phyloP scores from a whole-genome alignment of 2,888 invertebrate species.

The Calameuta idolon region DNA sequence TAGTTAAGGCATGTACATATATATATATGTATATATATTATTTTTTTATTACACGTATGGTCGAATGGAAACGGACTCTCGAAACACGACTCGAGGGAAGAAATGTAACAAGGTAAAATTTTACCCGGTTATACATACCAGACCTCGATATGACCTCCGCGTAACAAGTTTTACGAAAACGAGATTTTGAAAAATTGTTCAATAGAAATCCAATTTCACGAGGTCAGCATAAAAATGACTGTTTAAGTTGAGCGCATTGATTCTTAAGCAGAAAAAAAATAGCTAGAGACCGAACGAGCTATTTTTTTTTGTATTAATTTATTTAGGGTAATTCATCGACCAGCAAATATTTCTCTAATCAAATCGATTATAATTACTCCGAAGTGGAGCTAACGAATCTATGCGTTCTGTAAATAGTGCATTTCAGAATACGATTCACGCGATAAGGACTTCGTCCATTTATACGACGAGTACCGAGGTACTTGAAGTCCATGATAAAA shows the following conservation, averaged over 20 bases:
- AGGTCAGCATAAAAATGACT: neutral
- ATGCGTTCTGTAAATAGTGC: neutral
- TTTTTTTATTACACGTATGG: neutral
- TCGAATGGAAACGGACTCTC: neutral
- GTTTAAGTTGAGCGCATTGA: neutral
- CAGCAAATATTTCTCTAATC: slow-evolving; percentile 25
- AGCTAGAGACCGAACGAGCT: neutral
- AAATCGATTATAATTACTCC: slow-evolving; percentile 30
- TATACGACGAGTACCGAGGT: no score
- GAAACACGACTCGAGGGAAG: neutral
- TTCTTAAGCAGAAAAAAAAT: neutral
- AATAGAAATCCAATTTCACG: neutral
- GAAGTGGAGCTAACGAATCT: neutral
- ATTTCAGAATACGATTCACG: neutral
- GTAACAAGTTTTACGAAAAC: neutral
- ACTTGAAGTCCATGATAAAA: no score
- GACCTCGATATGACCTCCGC: neutral
- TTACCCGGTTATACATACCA: neutral
- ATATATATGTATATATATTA: neutral
- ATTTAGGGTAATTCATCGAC: neutral
- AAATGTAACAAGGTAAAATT: neutral
- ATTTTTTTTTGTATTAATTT: neutral
- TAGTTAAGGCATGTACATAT: neutral
- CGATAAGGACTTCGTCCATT: no score
- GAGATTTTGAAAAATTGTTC: neutral